Percentiles rank a stretch among this genome's conserved stretches.
phyloP scores from a whole-genome alignment of 2,888 invertebrate genomes.

The Tachina grossa region DNA sequence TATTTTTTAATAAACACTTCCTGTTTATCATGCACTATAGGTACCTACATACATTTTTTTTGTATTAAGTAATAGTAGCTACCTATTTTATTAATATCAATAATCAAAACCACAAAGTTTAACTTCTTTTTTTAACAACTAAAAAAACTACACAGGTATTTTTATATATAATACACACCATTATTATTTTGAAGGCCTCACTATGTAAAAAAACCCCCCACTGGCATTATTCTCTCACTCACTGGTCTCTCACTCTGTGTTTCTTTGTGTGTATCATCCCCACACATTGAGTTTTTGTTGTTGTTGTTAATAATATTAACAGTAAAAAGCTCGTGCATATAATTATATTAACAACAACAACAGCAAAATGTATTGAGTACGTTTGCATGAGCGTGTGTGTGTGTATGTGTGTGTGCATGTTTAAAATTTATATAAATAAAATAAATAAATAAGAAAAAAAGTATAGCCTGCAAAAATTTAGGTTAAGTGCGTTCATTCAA shows the following conservation, averaged over 20 bases:
- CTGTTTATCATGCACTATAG: conserved; percentile 44
- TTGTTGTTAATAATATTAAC: conserved; percentile 38
- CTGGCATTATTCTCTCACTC: conserved; percentile 15
- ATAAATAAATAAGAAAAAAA: conserved; percentile 9
- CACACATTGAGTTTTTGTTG: conserved; percentile 16
- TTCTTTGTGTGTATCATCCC: not conserved
- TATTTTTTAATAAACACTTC: conserved; percentile 48
- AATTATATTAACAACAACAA: conserved; percentile 35
- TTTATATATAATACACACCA: conserved; percentile 4
- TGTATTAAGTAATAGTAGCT: conserved; percentile 49
- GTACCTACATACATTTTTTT: not conserved
- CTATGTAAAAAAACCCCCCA: not conserved
- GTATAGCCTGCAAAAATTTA: conserved; percentile 76
- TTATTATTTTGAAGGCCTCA: conserved; percentile 66
- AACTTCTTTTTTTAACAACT: conserved; percentile 22
- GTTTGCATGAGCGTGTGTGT: conserved; percentile 13
- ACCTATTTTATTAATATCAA: conserved; percentile 49
- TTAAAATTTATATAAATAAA: conserved; percentile 28
- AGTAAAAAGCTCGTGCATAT: conserved; percentile 70
- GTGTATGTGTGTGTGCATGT: conserved; percentile 34
- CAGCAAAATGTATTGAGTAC: conserved; percentile 16
- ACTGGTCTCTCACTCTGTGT: conserved; percentile 16
- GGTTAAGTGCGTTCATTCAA: conserved; percentile 83
- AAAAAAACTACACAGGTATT: not conserved
- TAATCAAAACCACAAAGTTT: conserved; percentile 41